phyloP scores from a whole-genome alignment of 2,113 vertebrate species.

The Tonatia bakeri region DNA sequence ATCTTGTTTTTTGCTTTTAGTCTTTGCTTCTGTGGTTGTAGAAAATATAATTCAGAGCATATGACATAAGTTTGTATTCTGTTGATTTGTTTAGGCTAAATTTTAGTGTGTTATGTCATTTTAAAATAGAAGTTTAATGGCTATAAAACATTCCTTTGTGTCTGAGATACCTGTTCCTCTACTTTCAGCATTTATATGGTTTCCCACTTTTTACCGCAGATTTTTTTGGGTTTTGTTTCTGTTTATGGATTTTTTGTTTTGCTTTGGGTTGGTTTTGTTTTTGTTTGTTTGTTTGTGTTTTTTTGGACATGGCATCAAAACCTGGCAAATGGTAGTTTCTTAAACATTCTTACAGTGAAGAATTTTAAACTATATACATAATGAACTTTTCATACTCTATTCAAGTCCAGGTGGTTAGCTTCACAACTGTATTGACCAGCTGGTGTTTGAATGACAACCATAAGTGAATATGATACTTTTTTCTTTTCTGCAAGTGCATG shows the following conservation, averaged over 20 bases:
- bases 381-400: background rate
- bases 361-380: background rate
- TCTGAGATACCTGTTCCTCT: background rate
- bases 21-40: background rate
- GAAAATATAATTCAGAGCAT: background rate
- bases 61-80: background rate
- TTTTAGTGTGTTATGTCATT: background rate
- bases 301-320: background rate
- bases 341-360: background rate
- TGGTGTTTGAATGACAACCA: background rate
- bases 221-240: background rate
- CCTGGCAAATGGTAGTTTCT: background rate
- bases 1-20: background rate
- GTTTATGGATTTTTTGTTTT: too few species aligned
- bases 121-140: background rate
- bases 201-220: background rate
- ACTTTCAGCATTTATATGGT: background rate
- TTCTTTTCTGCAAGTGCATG: background rate
- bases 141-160: background rate
- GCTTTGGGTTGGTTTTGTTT: background rate
- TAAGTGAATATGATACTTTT: background rate
- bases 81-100: background rate
- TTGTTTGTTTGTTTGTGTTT: background rate
- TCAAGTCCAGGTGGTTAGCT: too few species aligned
- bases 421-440: background rate